A percentile compares a stretch with the other conserved stretches of the same genome.
Evolutionary conservation across 2,888 invertebrate genomes (phyloP).

Genomic region (Drosophila limbata): DNA sequence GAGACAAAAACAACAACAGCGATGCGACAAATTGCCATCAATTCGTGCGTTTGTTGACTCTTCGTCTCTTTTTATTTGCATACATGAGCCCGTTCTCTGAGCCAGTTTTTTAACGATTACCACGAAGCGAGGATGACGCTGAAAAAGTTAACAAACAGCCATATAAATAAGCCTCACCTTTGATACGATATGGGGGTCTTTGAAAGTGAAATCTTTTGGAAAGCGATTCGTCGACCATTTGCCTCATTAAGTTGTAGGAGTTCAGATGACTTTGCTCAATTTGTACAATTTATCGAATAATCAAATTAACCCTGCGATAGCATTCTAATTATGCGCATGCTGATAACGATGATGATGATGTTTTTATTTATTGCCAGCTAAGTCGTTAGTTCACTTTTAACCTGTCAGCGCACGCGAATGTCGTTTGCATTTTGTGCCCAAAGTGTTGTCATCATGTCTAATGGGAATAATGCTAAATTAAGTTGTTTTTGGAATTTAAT

Average conservation of each 20-base stretch:
- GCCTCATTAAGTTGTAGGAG: conserved; percentile 73
- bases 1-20: conserved; percentile 21
- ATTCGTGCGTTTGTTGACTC: conserved; percentile 73
- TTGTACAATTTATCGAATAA: conserved; percentile 57
- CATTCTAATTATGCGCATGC: conserved; percentile 62
- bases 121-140: conserved; percentile 39
- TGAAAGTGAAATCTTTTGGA: conserved; percentile 72
- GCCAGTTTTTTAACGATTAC: conserved; percentile 60
- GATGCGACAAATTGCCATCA: conserved; percentile 70
- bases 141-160: conserved; percentile 20
- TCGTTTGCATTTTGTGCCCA: conserved; percentile 28
- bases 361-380: conserved; percentile 54
- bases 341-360: conserved; percentile 46
- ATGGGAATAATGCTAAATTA: conserved; percentile 41
- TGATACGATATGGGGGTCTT: conserved; percentile 32
- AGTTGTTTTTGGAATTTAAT: conserved; percentile 28
- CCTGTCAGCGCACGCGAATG: conserved; percentile 33
- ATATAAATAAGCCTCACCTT: conserved; percentile 36
- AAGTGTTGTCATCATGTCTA: conserved; percentile 28
- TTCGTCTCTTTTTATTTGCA: conserved; percentile 62
- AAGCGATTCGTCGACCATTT: conserved; percentile 50
- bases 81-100: conserved; percentile 52
- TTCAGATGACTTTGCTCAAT: conserved; percentile 53
- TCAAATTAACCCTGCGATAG: conserved; percentile 49
- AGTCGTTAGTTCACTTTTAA: conserved; percentile 46